These are phyloP conservation scores for Microplitis mediator DNA, from an alignment of 1,140 invertebrate species.

Conservation along the genomic window DNA sequence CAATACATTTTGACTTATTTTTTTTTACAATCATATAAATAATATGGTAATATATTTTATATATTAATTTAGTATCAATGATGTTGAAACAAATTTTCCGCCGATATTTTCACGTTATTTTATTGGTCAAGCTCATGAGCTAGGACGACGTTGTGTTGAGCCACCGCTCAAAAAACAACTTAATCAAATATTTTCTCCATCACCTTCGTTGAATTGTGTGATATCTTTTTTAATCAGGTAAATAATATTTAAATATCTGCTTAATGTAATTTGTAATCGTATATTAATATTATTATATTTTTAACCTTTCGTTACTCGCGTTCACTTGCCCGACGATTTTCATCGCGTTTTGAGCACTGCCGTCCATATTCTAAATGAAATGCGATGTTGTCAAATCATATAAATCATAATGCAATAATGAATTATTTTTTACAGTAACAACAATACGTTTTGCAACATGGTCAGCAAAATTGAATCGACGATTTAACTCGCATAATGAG, in stretches of 20 bases:
- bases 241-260: neutral
- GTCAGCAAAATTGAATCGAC: too few relatives aligned
- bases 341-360: too few relatives aligned
- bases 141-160: constrained; percentile 74
- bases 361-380: too few relatives aligned
- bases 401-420: too few relatives aligned
- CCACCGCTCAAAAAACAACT: constrained; percentile 66
- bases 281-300: neutral
- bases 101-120: constrained; percentile 68
- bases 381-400: too few relatives aligned
- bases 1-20: neutral
- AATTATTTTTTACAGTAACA: too few relatives aligned
- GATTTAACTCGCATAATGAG: too few relatives aligned
- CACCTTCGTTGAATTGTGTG: constrained; percentile 68
- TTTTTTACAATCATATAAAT: neutral
- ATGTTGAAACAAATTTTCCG: constrained; percentile 72
- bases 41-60: constrained; percentile 15
- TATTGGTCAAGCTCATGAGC: constrained; percentile 71
- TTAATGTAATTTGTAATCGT: neutral
- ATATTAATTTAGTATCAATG: constrained; percentile 61
- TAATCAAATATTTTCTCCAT: constrained; percentile 66
- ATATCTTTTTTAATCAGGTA: constrained; percentile 68
- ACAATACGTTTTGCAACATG: too few relatives aligned
- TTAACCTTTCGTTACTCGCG: too few relatives aligned
- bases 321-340: too few relatives aligned